Evolutionary conservation across 53 echinoderm and acorn worm genomes (phyloP), one percentile per base, ranked within the genome.

Genomic region (Stichopus horrens): DNA sequence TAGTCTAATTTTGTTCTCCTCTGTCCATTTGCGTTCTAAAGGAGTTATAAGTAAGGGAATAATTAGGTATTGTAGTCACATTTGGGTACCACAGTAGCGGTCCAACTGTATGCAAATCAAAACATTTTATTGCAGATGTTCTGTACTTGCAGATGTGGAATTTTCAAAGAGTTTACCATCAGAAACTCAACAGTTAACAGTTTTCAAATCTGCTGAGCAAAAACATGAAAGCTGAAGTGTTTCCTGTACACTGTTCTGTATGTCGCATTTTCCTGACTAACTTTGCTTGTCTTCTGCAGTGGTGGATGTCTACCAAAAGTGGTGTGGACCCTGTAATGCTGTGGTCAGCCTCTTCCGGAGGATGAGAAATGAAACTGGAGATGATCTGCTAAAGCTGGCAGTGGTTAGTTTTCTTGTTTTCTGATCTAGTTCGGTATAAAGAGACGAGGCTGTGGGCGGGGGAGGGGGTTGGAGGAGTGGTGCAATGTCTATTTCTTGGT

Each of bases 221-320:
- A 14, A 67, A 67, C 1, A 1, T n/a, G n/a, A 14, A 11, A 11
- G 13, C 68, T 67, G 13, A 67, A 14, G n/a, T 67, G n/a, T 14
- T 14, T n/a, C n/a, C 68, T 67, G 13, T 14, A 67, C 68, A 67
- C 37, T 37, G 37, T 14, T 11, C 68, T 14, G 68, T 67, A 14
- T 67, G 11, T 67, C 68, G 0, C 11, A 67, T 11, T 67, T 67
- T 11, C 68, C 68, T 14, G 1, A 52, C 54, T 14, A 11, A 52
- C 54, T 79, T 53, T 79, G 8, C 54, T 37, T 37, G 37, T 37
- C 37, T 37, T 63, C 58, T 74, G 7, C 91, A 98, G 99, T 98
- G 18, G 68, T 98, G 89, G 99, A 98, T 88, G 92, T 98, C 13
- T 98, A 98, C 89, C 99, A 98, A 90, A 94, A 92, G 76, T 97